Evolutionary conservation across 2,113 vertebrate species (phyloP).

Genomic region (Himantopus leucocephalus): DNA sequence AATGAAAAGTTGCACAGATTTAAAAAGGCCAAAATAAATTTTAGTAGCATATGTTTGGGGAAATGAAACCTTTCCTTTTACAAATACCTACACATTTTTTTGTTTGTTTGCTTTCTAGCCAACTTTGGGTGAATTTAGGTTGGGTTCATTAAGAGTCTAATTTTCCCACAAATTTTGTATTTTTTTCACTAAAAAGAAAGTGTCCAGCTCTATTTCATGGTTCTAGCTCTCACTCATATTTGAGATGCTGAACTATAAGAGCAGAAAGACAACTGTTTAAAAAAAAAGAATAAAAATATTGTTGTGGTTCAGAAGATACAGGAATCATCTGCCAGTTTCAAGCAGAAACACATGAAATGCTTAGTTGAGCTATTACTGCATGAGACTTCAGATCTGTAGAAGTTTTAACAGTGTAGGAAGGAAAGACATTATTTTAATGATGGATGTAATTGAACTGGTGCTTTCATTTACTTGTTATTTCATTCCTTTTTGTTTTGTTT

Average conservation of each 20-base stretch:
- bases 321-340: not conserved
- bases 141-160: not conserved
- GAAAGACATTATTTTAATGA: not conserved
- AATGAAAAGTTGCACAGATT: not conserved
- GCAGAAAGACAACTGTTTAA: not conserved
- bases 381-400: not conserved
- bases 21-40: not conserved
- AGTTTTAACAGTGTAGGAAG: not conserved
- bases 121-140: not conserved
- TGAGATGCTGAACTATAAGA: not conserved
- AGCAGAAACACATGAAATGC: fast-evolving
- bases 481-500: not conserved
- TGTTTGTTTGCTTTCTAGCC: not conserved
- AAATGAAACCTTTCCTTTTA: not conserved
- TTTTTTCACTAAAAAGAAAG: not conserved
- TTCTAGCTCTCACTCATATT: not conserved
- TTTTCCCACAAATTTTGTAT: not conserved
- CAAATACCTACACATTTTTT: not conserved
- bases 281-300: not conserved
- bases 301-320: not conserved
- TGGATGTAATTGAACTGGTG: not conserved
- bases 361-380: not conserved
- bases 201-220: not conserved
- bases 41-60: not conserved
- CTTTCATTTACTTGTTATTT: not conserved